Conservation (phyloP, 2,888 invertebrate species). For the Parelbella ahira region DNA sequence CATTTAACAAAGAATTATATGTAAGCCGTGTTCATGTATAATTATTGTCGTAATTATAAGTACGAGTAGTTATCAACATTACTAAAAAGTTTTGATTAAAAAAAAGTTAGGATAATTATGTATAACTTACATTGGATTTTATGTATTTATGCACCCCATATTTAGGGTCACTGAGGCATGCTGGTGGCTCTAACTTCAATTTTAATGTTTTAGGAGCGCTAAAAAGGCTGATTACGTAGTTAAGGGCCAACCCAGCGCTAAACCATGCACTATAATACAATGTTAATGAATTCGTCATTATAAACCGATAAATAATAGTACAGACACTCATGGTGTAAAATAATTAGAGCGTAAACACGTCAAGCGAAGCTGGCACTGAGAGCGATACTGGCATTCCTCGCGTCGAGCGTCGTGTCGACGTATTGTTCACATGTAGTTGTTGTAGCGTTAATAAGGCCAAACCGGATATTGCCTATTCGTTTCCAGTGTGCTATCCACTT, state of each 20-base stretch:
- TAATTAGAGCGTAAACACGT: constrained; percentile 2
- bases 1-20: no score
- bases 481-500: no score
- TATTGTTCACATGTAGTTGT: no score
- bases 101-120: no score
- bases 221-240: constrained; percentile 29
- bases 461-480: no score
- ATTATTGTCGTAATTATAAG: no score
- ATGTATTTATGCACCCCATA: constrained; percentile 77
- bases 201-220: constrained; percentile 28
- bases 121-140: constrained; percentile 78
- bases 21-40: no score
- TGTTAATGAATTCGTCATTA: constrained; percentile 28
- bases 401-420: no score
- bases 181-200: constrained; percentile 57
- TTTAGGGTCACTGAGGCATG: constrained; percentile 65
- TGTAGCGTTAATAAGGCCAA: no score
- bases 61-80: no score
- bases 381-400: constrained; percentile 14
- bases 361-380: constrained; percentile 6
- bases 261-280: constrained; percentile 23
- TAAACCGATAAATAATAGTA: constrained; percentile 27
- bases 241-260: constrained; percentile 19
- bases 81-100: not conserved
- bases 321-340: constrained; percentile 25